Evolutionary conservation across 2,888 invertebrate species (phyloP).

Genomic region (Calameuta pallipes): DNA sequence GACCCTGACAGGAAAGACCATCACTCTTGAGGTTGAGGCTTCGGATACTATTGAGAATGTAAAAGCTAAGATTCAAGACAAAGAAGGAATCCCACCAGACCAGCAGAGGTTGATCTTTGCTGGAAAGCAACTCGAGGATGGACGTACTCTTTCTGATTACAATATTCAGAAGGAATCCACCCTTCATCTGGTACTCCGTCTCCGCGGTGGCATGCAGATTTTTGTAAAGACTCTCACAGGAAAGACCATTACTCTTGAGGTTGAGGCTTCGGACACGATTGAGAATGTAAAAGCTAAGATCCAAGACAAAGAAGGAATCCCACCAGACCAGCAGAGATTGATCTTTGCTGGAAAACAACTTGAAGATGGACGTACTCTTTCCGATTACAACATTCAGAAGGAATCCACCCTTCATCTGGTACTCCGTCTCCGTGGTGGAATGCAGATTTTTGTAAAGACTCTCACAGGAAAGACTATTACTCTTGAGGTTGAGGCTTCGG

Average conservation of each 20-base stretch:
- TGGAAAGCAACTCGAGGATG: constrained; percentile 25
- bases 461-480: constrained; percentile 39
- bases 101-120: constrained; percentile 26
- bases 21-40: constrained; percentile 27
- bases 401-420: constrained; percentile 25
- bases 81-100: constrained; percentile 26
- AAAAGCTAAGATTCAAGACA: constrained; percentile 24
- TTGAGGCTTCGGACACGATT: constrained; percentile 37
- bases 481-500: too few species aligned
- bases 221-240: constrained; percentile 41
- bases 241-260: constrained; percentile 40
- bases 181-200: constrained; percentile 21
- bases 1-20: constrained; percentile 37
- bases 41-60: constrained; percentile 25
- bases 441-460: constrained; percentile 17
- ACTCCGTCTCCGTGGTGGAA: constrained; percentile 25
- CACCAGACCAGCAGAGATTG: constrained; percentile 25
- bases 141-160: constrained; percentile 24
- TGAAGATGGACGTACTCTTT: constrained; percentile 24
- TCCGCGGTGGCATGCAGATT: constrained; percentile 36
- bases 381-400: constrained; percentile 26
- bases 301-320: constrained; percentile 25
- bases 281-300: constrained; percentile 25
- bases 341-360: constrained; percentile 25
- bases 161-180: constrained; percentile 27